These are phyloP conservation scores for Bubo bubo DNA, from an alignment of 2,113 vertebrate species.

Conservation along the genomic window DNA sequence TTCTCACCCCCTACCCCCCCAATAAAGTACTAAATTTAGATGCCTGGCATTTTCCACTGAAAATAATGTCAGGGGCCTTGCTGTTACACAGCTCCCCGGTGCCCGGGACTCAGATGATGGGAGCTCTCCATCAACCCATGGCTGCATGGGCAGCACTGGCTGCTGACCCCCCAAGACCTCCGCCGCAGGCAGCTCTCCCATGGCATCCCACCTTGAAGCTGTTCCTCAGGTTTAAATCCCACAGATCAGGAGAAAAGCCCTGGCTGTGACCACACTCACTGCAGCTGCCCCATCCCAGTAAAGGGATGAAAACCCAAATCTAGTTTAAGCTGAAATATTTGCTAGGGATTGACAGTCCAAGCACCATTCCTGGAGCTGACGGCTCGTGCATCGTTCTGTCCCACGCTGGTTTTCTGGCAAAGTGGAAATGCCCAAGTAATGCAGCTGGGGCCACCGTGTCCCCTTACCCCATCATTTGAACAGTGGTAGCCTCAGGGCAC, in stretches of 20 bases:
- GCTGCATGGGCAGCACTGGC: neutral
- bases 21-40: neutral
- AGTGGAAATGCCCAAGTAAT: neutral
- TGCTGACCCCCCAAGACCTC: neutral
- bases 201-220: neutral
- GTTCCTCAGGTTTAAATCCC: neutral
- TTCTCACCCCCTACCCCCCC: too few species aligned
- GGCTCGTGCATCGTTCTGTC: too few species aligned
- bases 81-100: neutral
- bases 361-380: neutral
- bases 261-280: accelerated
- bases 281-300: neutral
- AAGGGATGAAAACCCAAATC: neutral
- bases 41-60: neutral
- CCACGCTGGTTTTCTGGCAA: neutral
- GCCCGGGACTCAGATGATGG: neutral
- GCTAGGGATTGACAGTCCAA: neutral
- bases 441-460: neutral
- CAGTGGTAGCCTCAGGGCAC: neutral
- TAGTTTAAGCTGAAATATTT: neutral
- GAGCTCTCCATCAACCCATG: neutral
- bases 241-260: neutral
- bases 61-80: neutral
- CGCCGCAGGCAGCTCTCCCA: accelerated
- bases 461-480: neutral